phyloP scores from a whole-genome alignment of 2,113 vertebrate species.

The Apteryx mantelli region DNA sequence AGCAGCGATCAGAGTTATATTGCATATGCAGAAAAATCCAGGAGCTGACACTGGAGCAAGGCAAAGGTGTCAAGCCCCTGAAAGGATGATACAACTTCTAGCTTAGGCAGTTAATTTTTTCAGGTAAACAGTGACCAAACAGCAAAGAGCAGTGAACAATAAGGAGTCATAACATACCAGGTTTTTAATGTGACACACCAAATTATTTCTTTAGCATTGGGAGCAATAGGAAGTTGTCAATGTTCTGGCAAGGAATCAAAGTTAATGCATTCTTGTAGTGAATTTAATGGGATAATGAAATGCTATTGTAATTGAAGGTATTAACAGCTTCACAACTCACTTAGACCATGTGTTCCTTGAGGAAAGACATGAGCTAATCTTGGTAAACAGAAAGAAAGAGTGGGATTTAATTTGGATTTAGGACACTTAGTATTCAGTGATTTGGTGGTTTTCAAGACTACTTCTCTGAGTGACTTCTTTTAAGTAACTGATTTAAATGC shows the following conservation, averaged over 20 bases:
- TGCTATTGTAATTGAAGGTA: slow-evolving; percentile 59
- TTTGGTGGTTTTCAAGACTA: slow-evolving; percentile 3
- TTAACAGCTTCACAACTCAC: slow-evolving; percentile 47
- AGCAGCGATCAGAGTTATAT: accelerated
- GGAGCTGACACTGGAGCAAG: background rate
- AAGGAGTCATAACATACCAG: background rate
- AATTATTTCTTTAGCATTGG: background rate
- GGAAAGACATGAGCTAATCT: slow-evolving; percentile 45
- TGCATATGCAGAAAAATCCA: background rate
- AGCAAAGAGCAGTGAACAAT: background rate
- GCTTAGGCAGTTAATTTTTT: background rate
- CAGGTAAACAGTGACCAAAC: background rate
- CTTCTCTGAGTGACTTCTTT: slow-evolving; percentile 2
- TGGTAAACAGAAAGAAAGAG: slow-evolving; percentile 43
- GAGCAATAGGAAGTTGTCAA: slow-evolving; percentile 33
- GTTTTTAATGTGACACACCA: background rate
- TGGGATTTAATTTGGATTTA: background rate
- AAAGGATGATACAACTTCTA: background rate
- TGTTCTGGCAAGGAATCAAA: slow-evolving; percentile 7
- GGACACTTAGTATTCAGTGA: background rate
- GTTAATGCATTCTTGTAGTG: slow-evolving; percentile 17
- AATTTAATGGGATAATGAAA: slow-evolving; percentile 65
- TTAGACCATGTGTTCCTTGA: slow-evolving; percentile 17
- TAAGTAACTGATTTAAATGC: slow-evolving; percentile 18
- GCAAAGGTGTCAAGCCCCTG: background rate